Base-by-base conservation (phyloP, 2,888 invertebrate genomes). In the Lottia scabra region DNA sequence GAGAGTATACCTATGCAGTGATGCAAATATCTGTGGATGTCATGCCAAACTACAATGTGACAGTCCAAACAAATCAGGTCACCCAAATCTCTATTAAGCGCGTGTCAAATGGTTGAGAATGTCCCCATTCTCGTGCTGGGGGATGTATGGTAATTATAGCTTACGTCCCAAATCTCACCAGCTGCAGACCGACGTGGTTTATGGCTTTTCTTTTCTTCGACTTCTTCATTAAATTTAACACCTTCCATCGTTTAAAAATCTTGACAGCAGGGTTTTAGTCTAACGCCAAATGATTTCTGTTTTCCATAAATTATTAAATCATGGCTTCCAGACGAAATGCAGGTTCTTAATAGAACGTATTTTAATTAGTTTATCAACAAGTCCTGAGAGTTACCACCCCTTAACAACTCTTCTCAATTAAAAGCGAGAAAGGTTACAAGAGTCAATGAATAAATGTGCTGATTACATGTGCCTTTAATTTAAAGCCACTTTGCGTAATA, bases 211-310 rank as follows among this genome's bases (percentile, higher is more conserved):
- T 56, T 56, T 23, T 19, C 56, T 23, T 23, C 56, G 56, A 56
- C 56, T 56, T 56, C 23, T 56, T 56, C 56, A 56, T 56, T 56
- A 56, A 56, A 56, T 23, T 56, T 56, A 56, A 56, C 56, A 56
- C 56, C 56, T 56, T 56, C 19, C 19, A 23, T 56, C 19, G 56
- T 56, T 56, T 56, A 23, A 56, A 56, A 56, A 38, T 8, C 38
- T 38, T 38, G 38, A 38, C 38, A 38, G 38, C 38, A 38, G 38
- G 38, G 38, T 38, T 38, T 38, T 38, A 38, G 38, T 38, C 38
- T 38, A 38, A 38, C 56, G 19, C 23, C 56, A 56, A 23, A 56
- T 56, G 56, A 23, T 23, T 23, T 56, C 56, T 56, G 56, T 56
- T 56, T 56, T 56, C 56, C 19, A 56, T 56, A 56, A 56, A 56